Evolutionary conservation across 2,797 vertebrate genomes (phyloP), one percentile per base, ranked within the genome.

Genomic region (Mycteria americana): DNA sequence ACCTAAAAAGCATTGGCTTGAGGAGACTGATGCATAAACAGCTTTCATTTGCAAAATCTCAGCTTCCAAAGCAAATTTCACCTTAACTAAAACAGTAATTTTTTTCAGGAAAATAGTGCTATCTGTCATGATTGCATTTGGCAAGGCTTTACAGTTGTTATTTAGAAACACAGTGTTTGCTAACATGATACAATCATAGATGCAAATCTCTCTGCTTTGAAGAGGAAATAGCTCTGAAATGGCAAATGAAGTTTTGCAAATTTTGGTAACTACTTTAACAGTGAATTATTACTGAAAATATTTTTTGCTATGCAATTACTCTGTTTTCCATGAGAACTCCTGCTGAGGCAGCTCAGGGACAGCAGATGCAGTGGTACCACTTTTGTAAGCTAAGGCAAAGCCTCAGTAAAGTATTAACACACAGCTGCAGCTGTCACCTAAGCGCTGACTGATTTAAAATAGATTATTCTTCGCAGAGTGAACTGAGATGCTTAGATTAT

Each of bases 61-160:
- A 80, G 53, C 27, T 83, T 89, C 53, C 27, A 80, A 83, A 85
- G 64, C 17, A 78, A 89, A 92, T 91, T 72, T 91, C 65, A 95
- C 67, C 82, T 93, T 75, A 88, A 72, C 0, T 1, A 65, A 75
- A 95, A 25, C 31, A 18, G 31, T 33, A 33, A 4, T 53, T 70
- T 86, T 69, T 73, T 85, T 27, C 39, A 57, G 51, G 24, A 89
- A 95, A 77, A 84, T 16, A 84, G 57, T 62, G 23, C 64, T 96
- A 67, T 87, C 85, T 91, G 14, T 89, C 75, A 62, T 56, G 37
- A 91, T 62, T 93, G 27, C 46, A 73, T 70, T 92, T 92, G 94
- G 83, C 83, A 97, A 93, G 73, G 80, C n/a, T 86, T 92, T 86
- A 75, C 72, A 93, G 85, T 85, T 96, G 81, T 89, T 87, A 39